phyloP scores from a whole-genome alignment of 1,140 invertebrate genomes.

The Epicauta chinensis region DNA sequence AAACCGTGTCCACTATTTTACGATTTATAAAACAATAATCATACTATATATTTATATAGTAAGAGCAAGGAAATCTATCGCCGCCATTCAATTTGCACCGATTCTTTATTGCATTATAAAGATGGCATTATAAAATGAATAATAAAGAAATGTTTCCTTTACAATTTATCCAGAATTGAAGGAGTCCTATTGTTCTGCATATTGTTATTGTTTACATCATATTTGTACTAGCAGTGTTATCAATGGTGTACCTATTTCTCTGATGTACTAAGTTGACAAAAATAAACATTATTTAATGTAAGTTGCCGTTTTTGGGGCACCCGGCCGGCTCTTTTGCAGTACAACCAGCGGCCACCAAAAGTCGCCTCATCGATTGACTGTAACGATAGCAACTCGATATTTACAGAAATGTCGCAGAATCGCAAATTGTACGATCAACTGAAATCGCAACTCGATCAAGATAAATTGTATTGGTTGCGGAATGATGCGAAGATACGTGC shows the following conservation, averaged over 20 bases:
- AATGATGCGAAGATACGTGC: constrained; percentile 58
- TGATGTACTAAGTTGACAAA: constrained; percentile 31
- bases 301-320: neutral
- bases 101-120: neutral
- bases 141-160: neutral
- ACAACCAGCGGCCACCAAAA: too few relatives aligned
- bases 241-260: constrained; percentile 38
- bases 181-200: constrained; percentile 12
- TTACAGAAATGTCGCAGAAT: too few relatives aligned
- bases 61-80: neutral
- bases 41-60: too few relatives aligned
- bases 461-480: constrained; percentile 50
- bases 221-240: constrained; percentile 37
- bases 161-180: too few relatives aligned
- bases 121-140: constrained; percentile 2
- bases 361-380: too few relatives aligned
- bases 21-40: too few relatives aligned
- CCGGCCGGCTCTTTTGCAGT: too few relatives aligned
- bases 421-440: too few relatives aligned
- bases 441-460: constrained; percentile 41
- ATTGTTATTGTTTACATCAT: constrained; percentile 38
- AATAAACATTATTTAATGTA: constrained; percentile 34
- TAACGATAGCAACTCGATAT: too few relatives aligned
- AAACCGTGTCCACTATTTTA: constrained; percentile 25
- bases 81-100: neutral